A percentile compares a stretch with the other conserved stretches of the same genome.
These are phyloP conservation scores for Hemichromis elongatus DNA, from an alignment of 2,113 vertebrate species.

Conservation along the genomic window DNA sequence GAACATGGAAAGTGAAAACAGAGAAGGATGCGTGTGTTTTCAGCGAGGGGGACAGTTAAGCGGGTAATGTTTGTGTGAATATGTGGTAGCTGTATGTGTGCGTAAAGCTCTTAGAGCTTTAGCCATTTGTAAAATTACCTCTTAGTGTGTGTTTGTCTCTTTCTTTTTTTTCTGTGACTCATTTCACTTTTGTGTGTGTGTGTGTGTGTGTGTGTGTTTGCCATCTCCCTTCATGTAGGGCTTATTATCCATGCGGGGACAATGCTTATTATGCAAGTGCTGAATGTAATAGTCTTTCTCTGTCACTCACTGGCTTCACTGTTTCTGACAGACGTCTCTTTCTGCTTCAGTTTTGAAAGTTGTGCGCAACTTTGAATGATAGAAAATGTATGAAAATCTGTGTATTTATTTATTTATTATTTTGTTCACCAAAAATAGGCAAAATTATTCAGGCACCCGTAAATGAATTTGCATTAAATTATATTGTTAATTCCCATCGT, in stretches of 20 bases:
- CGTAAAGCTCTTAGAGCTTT: background rate
- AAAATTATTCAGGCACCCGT: background rate
- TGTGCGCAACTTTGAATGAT: background rate
- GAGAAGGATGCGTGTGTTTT: background rate
- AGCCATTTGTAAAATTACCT: constrained; percentile 14
- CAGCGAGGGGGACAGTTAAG: background rate
- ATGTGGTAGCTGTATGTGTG: background rate
- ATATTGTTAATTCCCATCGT: background rate
- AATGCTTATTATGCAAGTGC: background rate
- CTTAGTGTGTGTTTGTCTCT: background rate
- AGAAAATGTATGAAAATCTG: background rate
- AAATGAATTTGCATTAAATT: background rate
- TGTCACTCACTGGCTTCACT: background rate
- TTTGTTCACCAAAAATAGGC: background rate
- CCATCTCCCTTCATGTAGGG: background rate
- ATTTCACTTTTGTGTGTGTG: background rate
- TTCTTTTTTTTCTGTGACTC: background rate
- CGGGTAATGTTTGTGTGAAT: background rate
- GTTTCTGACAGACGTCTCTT: background rate
- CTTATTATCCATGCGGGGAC: background rate
- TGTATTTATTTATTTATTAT: background rate
- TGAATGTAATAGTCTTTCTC: background rate
- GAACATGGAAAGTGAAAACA: constrained; percentile 24
- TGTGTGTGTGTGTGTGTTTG: background rate
- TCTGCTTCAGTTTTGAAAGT: background rate